Evolutionary conservation across 2,113 vertebrate species (phyloP).

Genomic region (Oncorhynchus tshawytscha): DNA sequence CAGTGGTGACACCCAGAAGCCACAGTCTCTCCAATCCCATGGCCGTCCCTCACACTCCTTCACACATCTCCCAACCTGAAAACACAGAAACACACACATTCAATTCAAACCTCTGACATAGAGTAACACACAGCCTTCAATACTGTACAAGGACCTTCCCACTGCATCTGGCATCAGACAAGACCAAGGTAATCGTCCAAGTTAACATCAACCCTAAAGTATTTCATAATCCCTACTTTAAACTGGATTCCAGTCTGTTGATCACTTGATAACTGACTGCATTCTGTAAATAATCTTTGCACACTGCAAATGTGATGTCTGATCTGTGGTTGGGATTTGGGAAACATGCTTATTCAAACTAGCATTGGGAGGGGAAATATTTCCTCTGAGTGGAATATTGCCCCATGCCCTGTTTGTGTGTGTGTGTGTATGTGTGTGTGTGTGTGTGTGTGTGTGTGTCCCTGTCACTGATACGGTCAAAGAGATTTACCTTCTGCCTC

Average conservation of each 20-base stretch:
- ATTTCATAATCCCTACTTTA: slow-evolving; percentile 42
- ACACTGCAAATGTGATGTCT: slow-evolving; percentile 38
- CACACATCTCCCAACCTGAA: slow-evolving; percentile 67
- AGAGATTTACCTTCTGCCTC: slow-evolving; percentile 51
- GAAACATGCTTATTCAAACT: slow-evolving; percentile 23
- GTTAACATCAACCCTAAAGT: slow-evolving; percentile 36
- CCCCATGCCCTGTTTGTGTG: not conserved
- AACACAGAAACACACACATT: slow-evolving; percentile 42
- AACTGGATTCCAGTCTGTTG: slow-evolving; percentile 49
- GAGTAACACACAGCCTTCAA: not conserved
- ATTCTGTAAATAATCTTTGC: slow-evolving; percentile 50
- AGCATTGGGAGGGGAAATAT: not conserved
- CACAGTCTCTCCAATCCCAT: slow-evolving; percentile 75
- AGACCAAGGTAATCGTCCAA: slow-evolving; percentile 46
- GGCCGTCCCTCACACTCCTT: slow-evolving; percentile 71
- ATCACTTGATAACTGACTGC: slow-evolving; percentile 43
- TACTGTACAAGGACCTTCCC: slow-evolving; percentile 23
- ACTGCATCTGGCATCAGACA: slow-evolving; percentile 30
- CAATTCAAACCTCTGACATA: not conserved
- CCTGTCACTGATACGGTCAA: slow-evolving; percentile 10
- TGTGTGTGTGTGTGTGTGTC: slow-evolving; percentile 3
- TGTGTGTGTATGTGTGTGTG: not conserved
- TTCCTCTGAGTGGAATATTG: not conserved
- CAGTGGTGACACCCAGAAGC: slow-evolving; percentile 67
- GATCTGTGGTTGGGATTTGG: slow-evolving; percentile 39